Evolutionary conservation across 2,113 vertebrate genomes (phyloP).

Genomic region (Psilopogon haemacephalus): DNA sequence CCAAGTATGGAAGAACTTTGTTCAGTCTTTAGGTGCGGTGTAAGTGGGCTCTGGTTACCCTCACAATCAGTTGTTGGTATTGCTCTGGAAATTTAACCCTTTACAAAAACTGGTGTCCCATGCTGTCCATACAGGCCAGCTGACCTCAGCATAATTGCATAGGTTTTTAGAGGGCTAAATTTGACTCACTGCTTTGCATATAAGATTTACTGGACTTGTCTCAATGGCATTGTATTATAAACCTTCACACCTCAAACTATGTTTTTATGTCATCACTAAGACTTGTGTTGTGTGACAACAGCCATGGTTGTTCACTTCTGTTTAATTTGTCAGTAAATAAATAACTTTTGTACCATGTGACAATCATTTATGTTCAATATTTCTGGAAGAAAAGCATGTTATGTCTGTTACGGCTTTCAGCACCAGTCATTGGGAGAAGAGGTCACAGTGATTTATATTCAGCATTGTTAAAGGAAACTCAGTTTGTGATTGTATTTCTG

Average conservation of each 20-base stretch:
- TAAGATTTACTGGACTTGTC: slow-evolving; percentile 9
- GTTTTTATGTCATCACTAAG: slow-evolving; percentile 1
- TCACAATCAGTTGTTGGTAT: not conserved
- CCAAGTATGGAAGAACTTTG: not conserved
- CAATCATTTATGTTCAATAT: slow-evolving; percentile 6
- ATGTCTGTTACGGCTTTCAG: not conserved
- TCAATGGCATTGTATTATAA: slow-evolving; percentile 46
- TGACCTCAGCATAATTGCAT: not conserved
- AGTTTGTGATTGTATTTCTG: not conserved
- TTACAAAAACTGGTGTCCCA: not conserved
- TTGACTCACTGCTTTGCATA: not conserved
- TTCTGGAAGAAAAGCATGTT: slow-evolving; percentile 16
- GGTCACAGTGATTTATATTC: not conserved
- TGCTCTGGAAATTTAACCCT: not conserved
- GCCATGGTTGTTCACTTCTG: slow-evolving; percentile 15
- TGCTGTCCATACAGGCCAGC: not conserved
- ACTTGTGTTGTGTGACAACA: not conserved
- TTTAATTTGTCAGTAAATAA: slow-evolving; percentile 67
- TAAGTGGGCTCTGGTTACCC: not conserved
- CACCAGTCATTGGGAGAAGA: not conserved
- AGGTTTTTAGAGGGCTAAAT: not conserved
- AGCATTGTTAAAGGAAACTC: not conserved
- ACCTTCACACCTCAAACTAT: slow-evolving; percentile 29
- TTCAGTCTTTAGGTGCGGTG: not conserved
- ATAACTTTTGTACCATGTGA: slow-evolving; percentile 33